These are phyloP conservation scores for Myotis lucifugus DNA, from an alignment of 2,113 vertebrate species.

Conservation along the genomic window DNA sequence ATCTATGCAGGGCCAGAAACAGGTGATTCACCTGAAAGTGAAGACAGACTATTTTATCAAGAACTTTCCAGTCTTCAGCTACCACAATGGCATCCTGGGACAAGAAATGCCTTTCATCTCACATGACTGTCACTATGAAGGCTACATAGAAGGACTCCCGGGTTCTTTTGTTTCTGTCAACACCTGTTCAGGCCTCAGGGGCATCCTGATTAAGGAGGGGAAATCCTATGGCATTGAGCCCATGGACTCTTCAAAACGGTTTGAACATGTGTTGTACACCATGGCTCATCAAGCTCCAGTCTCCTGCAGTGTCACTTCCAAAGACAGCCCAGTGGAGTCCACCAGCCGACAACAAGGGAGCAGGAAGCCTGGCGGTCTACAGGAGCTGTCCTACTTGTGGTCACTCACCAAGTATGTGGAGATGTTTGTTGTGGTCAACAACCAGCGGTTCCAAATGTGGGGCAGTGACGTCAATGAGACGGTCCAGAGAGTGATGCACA, in stretches of 20 bases:
- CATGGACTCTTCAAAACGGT: background rate
- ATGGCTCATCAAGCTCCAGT: background rate
- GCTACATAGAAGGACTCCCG: slow-evolving; percentile 70
- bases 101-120: background rate
- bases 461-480: no score
- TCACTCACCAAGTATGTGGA: no score
- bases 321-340: background rate
- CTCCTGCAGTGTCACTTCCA: slow-evolving; percentile 24
- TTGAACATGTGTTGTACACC: slow-evolving; percentile 69
- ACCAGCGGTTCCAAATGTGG: no score
- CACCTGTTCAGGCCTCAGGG: slow-evolving; percentile 78
- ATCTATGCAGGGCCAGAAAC: slow-evolving; percentile 32
- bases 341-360: background rate
- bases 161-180: slow-evolving; percentile 69
- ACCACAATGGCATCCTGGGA: background rate
- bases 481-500: no score
- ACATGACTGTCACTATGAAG: slow-evolving; percentile 73
- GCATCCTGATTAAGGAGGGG: slow-evolving; percentile 67
- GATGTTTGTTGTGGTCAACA: no score
- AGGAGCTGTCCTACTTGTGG: background rate
- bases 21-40: slow-evolving; percentile 58
- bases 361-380: background rate
- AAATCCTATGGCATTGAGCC: slow-evolving; percentile 74
- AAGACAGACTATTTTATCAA: slow-evolving; percentile 54
- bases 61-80: slow-evolving; percentile 66